A percentile compares a stretch with the other conserved stretches of the same genome.
Conservation (phyloP, 92 coral and sea anemone genomes). For the Epizoanthus scotinus region DNA sequence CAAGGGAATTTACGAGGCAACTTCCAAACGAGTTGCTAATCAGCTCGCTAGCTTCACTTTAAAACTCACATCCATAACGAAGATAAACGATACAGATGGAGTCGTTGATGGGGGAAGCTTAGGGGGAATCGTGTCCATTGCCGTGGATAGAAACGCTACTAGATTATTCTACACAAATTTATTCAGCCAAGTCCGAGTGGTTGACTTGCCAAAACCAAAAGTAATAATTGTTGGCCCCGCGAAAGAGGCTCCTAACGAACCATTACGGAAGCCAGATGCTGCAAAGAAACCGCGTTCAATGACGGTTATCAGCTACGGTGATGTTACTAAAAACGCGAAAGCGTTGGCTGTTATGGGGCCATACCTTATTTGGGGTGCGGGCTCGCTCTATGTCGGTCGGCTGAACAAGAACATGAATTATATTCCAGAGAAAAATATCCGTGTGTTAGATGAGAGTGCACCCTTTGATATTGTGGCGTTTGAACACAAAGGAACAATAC, state of each 20-base stretch:
- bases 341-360: slow-evolving; percentile 4
- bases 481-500: background rate
- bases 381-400: slow-evolving; percentile 7
- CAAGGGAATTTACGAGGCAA: slow-evolving; percentile 10
- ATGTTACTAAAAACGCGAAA: background rate
- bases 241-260: too few species aligned
- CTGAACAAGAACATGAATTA: slow-evolving; percentile 1
- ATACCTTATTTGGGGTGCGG: slow-evolving; percentile 28
- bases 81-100: background rate
- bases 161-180: slow-evolving; percentile 15
- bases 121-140: background rate
- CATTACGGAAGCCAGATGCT: background rate
- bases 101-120: background rate
- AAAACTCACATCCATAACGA: background rate
- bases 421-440: background rate
- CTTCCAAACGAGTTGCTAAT: background rate
- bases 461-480: background rate
- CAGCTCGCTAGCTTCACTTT: too few species aligned
- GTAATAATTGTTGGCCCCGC: background rate
- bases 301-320: background rate
- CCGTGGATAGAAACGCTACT: background rate
- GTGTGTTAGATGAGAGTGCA: background rate
- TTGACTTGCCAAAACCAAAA: slow-evolving; percentile 1
- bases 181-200: slow-evolving; percentile 1
- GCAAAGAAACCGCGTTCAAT: background rate